Base-by-base conservation (phyloP, 1,140 invertebrate species). In the Drosophila lacertosa region DNA sequence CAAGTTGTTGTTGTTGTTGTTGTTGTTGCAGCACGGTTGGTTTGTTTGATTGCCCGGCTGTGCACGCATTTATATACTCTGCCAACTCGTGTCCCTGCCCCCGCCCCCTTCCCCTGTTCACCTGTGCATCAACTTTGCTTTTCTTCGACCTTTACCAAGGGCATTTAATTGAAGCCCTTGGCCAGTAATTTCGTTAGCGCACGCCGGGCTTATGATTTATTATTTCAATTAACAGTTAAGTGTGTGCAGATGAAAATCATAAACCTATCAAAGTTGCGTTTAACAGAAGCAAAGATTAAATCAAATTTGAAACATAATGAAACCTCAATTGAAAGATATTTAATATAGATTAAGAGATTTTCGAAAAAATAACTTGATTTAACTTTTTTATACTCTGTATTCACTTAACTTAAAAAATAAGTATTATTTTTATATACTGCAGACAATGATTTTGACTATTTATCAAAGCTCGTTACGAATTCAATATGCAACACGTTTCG, bases 31-130 rank as follows among this genome's bases (percentile, higher is more conserved):
- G 32, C 58, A 39, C 44, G 57, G 67, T 39, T 67, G 57, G 77
- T 66, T 66, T 66, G 77, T 72, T 77, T 72, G 80, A 83, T 84
- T 83, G 74, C 78, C 77, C 72, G 65, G 64, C 59, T 82, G 60
- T 67, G 63, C 76, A 68, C 69, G 54, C 77, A 76, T 80, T 72
- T 80, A 63, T 64, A 60, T 59, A 60, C 44, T 32, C 40, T 16
- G 13, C 15, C 35, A n/a, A n/a, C n/a, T n/a, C n/a, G n/a, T n/a
- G n/a, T n/a, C n/a, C n/a, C n/a, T n/a, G n/a, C n/a, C n/a, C n/a
- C n/a, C n/a, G n/a, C n/a, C n/a, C n/a, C n/a, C n/a, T n/a, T n/a
- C n/a, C n/a, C 26, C 26, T 7, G 26, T 29, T 2, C 7, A 29
- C 26, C 26, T 9, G 26, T n/a, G 2, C 6, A 67, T 44, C 18